A percentile compares a stretch with the other conserved stretches of the same genome.
phyloP scores from a whole-genome alignment of 1,140 invertebrate species.

The Saccostrea cuccullata region DNA sequence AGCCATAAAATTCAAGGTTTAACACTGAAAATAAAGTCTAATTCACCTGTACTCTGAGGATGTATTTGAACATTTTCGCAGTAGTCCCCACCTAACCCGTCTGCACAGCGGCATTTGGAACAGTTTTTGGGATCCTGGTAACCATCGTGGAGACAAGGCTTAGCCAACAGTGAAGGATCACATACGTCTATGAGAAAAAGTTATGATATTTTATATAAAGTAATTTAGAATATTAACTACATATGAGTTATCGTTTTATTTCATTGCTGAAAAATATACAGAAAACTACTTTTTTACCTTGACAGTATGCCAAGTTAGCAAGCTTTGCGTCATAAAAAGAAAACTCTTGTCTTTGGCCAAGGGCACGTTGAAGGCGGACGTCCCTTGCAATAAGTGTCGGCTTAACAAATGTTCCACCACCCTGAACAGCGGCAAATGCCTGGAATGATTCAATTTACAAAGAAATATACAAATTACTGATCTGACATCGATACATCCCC shows the following conservation, averaged over 20 bases:
- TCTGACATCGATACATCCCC: background rate
- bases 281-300: conserved; percentile 58
- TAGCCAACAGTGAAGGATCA: conserved; percentile 47
- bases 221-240: background rate
- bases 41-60: conserved; percentile 46
- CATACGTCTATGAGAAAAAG: conserved; percentile 64
- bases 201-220: background rate
- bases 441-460: conserved; percentile 21
- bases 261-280: background rate
- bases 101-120: conserved; percentile 72
- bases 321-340: conserved; percentile 77
- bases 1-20: too few species aligned
- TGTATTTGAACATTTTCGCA: conserved; percentile 67
- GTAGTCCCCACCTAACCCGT: conserved; percentile 68
- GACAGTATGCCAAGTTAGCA: conserved; percentile 76
- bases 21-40: background rate
- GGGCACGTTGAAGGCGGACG: conserved; percentile 62
- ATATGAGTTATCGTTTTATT: background rate
- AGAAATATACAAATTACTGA: background rate
- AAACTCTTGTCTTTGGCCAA: conserved; percentile 72
- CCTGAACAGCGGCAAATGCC: conserved; percentile 50
- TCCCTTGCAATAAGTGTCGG: conserved; percentile 69
- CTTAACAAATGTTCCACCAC: background rate
- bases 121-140: conserved; percentile 76
- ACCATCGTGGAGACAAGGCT: conserved; percentile 71